Percentiles rank a stretch among this genome's conserved stretches.
phyloP scores from a whole-genome alignment of 2,797 vertebrate species.

The Alcedo atthis region DNA sequence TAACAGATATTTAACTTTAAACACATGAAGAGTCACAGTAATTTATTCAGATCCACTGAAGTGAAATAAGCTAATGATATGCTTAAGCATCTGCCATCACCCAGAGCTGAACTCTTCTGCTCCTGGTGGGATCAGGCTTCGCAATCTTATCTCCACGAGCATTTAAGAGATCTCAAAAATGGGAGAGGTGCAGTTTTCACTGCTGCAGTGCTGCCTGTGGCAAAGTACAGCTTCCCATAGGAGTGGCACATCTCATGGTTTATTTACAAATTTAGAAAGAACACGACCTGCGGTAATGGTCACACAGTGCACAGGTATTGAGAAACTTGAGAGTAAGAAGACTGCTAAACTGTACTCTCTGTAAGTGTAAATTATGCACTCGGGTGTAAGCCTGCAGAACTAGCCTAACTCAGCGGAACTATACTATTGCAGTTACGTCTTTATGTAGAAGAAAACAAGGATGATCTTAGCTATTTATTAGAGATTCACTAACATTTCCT shows the following conservation, averaged over 20 bases:
- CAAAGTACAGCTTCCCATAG: neutral
- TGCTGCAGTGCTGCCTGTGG: neutral
- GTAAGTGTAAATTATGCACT: neutral
- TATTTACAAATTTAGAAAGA: neutral
- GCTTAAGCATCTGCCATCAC: neutral
- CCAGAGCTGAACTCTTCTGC: neutral
- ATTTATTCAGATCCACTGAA: neutral
- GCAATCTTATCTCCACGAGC: rapidly evolving
- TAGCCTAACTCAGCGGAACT: neutral
- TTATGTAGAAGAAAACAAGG: neutral
- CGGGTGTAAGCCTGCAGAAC: neutral
- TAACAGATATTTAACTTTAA: neutral
- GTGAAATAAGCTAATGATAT: neutral
- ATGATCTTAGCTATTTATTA: neutral
- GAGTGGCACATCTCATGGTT: neutral
- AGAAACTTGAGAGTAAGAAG: neutral
- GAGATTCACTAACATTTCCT: neutral
- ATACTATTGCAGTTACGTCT: neutral
- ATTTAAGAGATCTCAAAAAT: neutral
- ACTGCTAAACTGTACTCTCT: neutral
- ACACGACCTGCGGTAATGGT: neutral
- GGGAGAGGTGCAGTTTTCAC: neutral
- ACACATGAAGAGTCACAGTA: neutral
- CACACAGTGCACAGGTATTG: neutral
- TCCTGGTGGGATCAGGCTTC: neutral